phyloP scores from a whole-genome alignment of 2,888 invertebrate genomes.

The Scelioninae gen. 2 region DNA sequence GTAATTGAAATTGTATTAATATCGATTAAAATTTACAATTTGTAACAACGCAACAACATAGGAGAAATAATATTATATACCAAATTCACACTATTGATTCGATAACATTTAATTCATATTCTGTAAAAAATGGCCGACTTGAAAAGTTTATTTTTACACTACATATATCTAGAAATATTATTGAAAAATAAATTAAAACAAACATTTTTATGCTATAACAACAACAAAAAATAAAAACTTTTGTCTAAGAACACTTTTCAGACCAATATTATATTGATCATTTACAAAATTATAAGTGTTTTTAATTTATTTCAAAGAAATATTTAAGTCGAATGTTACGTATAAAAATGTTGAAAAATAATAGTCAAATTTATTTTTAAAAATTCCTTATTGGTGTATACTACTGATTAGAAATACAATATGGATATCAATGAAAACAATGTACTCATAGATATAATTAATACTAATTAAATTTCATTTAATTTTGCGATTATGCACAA shows the following conservation, averaged over 20 bases:
- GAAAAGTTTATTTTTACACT: not conserved
- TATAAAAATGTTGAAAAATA: not conserved
- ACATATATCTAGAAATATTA: not conserved
- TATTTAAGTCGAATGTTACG: not conserved
- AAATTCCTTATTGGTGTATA: not conserved
- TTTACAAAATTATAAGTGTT: constrained; percentile 2
- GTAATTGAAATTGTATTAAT: not conserved
- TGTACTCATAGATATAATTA: constrained; percentile 3
- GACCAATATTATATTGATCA: not conserved
- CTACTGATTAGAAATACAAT: not conserved
- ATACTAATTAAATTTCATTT: constrained; percentile 14
- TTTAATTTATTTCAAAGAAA: not conserved
- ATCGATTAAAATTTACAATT: not conserved
- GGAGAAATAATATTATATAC: not conserved
- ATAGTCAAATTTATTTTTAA: not conserved
- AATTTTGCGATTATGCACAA: constrained; percentile 14
- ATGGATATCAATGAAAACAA: constrained; percentile 16
- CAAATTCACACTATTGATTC: not conserved
- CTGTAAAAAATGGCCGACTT: not conserved
- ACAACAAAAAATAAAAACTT: not conserved
- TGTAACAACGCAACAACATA: constrained; percentile 5
- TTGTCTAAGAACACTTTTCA: not conserved
- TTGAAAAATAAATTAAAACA: not conserved
- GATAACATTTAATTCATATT: not conserved
- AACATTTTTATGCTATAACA: not conserved